Conservation (phyloP, 2,797 vertebrate species). For the Morelia viridis region DNA sequence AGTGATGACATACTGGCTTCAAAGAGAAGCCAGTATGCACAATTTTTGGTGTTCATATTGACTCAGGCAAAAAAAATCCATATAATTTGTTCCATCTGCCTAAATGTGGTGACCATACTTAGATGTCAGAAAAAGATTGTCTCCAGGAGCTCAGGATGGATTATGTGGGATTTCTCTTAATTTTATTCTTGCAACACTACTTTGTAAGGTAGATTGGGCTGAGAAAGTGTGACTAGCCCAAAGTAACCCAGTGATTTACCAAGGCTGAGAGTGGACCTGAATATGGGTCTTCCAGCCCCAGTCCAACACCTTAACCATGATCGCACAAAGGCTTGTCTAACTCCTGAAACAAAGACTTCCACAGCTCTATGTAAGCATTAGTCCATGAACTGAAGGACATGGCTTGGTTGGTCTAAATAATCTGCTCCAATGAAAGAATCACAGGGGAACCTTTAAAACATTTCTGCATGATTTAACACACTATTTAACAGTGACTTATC, state of each 20-base stretch:
- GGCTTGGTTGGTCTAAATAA: not conserved
- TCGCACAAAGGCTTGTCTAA: not conserved
- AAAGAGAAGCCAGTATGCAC: constrained; percentile 37
- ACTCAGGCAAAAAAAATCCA: constrained; percentile 1
- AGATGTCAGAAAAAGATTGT: constrained; percentile 13
- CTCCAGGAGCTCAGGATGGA: not conserved
- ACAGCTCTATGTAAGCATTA: not conserved
- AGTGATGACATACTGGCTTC: constrained; percentile 61
- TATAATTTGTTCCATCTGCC: constrained; percentile 49
- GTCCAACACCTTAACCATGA: not conserved
- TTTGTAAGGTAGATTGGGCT: not conserved
- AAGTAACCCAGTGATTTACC: not conserved
- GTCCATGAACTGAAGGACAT: not conserved
- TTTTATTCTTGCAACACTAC: not conserved
- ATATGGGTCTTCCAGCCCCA: not conserved
- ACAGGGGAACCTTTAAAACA: not conserved
- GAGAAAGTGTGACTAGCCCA: not conserved
- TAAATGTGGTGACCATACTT: not conserved
- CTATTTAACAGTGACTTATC: not conserved
- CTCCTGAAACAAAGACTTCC: not conserved
- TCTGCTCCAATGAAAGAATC: not conserved
- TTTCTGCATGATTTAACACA: not conserved
- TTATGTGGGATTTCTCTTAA: not conserved
- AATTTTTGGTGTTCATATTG: constrained; percentile 9
- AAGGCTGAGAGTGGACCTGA: not conserved